Evolutionary conservation across 1,140 invertebrate species (phyloP).

Genomic region (Zaprionus nigranus): DNA sequence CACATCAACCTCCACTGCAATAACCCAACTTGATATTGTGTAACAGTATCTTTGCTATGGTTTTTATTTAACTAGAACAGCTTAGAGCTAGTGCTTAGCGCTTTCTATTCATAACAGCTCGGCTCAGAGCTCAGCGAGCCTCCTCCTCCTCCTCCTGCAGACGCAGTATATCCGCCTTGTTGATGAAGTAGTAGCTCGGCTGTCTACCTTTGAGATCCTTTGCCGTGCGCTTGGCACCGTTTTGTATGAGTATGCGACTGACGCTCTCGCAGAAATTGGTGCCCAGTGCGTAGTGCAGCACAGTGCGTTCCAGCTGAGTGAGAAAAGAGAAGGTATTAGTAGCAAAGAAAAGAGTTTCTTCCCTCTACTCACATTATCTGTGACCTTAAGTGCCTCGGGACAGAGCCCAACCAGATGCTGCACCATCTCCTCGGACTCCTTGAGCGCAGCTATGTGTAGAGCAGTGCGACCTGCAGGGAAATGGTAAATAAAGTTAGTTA

Average conservation of each 20-base stretch:
- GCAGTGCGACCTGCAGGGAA: slow-evolving; percentile 86
- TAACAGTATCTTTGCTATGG: slow-evolving; percentile 14
- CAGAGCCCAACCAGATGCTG: slow-evolving; percentile 89
- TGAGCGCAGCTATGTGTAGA: slow-evolving; percentile 92
- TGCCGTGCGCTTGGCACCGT: slow-evolving; percentile 91
- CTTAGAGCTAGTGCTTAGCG: slow-evolving; percentile 43
- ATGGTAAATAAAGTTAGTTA: not conserved
- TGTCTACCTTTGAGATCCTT: slow-evolving; percentile 95
- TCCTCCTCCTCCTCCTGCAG: slow-evolving; percentile 93
- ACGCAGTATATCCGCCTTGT: slow-evolving; percentile 93
- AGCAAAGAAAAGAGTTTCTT: not conserved
- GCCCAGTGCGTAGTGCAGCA: slow-evolving; percentile 95
- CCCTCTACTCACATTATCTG: slow-evolving; percentile 91
- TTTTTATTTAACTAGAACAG: slow-evolving; percentile 65
- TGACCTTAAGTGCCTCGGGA: slow-evolving; percentile 89
- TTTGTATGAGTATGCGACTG: slow-evolving; percentile 91
- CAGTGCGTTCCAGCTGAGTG: slow-evolving; percentile 91
- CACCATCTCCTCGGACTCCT: slow-evolving; percentile 91
- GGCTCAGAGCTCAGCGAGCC: slow-evolving; percentile 65
- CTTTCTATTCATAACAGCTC: slow-evolving; percentile 28
- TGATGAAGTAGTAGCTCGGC: slow-evolving; percentile 96
- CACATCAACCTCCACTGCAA: not conserved
- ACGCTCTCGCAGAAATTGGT: slow-evolving; percentile 92
- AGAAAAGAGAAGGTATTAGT: accelerated
- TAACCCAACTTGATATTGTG: not conserved